Base-by-base conservation (phyloP, 2,888 invertebrate genomes). In the Macrophya annulata region DNA sequence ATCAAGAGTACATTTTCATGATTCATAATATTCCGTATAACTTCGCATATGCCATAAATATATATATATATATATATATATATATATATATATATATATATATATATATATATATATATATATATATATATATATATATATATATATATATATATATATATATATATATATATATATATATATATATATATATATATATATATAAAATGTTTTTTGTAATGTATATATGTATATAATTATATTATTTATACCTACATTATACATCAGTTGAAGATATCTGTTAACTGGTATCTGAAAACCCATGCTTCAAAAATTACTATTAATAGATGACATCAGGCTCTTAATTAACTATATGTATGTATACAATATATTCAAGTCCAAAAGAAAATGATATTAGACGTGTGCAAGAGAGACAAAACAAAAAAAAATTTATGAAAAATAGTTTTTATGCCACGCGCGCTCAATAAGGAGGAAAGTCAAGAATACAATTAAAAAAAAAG, bases 1-100 rank as follows among this genome's bases (percentile, higher is more conserved):
- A 79, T 83, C 87, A 86, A 89, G 89, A 90, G 87, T 88, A 90
- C 88, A 88, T 86, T 86, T 88, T 87, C 85, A 87, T 81, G 87
- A 85, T 86, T 85, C 68, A 68, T 85, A 84, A 82, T 85, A 87
- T 85, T 85, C 85, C 84, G 85, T 88, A 88, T 87, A 87, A 85
- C 88, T 87, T 88, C 84, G 86, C 84, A 87, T 84, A 87, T 86
- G 84, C 85, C 87, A 86, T 82, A 84, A 84, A 82, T 87, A 62
- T 86, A 85, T 86, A 68, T 85, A 85, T 82, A 85, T 87, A 87
- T 86, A 85, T 84, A 85, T 85, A 86, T 86, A 86, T 68, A 85
- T 85, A 85, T 88, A 21, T 40, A 59, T 59, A 81, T 21, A 21
- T 59, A 40, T n/a, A 40, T 43, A 10, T 12, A 43, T 25, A 48